Evolutionary conservation across 2,888 invertebrate genomes (phyloP), one percentile per base, ranked within the genome.

Genomic region (Drosophila nr. fundita): DNA sequence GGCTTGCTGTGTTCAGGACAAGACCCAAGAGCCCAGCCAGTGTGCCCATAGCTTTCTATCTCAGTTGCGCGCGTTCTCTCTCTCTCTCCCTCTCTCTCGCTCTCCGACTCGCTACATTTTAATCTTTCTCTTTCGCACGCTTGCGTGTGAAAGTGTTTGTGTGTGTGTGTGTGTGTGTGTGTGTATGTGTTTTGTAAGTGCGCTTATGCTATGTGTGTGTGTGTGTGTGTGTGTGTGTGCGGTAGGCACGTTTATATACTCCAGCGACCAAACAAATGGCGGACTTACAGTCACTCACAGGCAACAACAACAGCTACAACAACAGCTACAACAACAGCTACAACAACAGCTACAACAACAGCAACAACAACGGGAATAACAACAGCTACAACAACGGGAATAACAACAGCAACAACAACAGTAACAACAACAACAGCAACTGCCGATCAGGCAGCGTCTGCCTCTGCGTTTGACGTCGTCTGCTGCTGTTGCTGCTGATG

Each of bases 231-330:
- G 48, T 50, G 67, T 68, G 70, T 48, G 76, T 78, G 68, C 67
- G 77, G 77, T 70, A 68, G 75, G 78, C 85, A 76, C 84, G 79
- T 79, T 84, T 85, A 84, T 85, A 79, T 82, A 84, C 87, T 80
- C 81, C 79, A 81, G 60, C 82, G 78, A 79, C 69, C 77, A 81
- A 76, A 70, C 81, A 79, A 81, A 81, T 76, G 73, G 54, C 62
- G 68, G 57, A 71, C 73, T 68, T 64, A 54, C 63, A 78, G 76
- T 76, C 71, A 76, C 76, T 64, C 73, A 63, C 73, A 78, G 73
- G 58, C 78, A 32, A 42, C 65, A 64, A 4, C 75, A 75, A 66
- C 70, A 67, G 27, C 64, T 61, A 21, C 64, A 65, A 11, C 55
- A 60, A 27, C 66, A 53, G 18, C 53, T 49, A 38, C 64, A 66